Conservation (phyloP, 2,113 vertebrate species). For the Salminus brasiliensis region DNA sequence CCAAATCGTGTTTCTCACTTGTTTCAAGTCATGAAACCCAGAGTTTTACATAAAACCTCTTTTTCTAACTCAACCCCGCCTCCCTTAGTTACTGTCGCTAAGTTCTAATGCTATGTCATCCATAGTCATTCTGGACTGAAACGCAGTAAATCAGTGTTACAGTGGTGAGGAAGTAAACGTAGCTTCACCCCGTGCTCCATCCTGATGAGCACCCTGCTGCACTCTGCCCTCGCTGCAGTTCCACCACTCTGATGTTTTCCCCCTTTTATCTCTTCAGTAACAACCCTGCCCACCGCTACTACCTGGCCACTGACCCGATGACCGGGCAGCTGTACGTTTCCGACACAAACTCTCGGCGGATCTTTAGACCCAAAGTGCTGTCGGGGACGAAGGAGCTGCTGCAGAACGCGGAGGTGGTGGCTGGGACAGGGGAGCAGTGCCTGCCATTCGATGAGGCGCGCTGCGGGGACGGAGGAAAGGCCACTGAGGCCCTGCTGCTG, state of each 20-base stretch:
- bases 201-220: neutral
- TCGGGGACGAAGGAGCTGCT: slow-evolving; percentile 89
- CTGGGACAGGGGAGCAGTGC: slow-evolving; percentile 95
- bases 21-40: too few species aligned
- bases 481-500: slow-evolving; percentile 92
- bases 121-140: too few species aligned
- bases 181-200: too few species aligned
- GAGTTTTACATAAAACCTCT: too few species aligned
- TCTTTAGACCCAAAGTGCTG: slow-evolving; percentile 92
- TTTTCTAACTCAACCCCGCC: too few species aligned
- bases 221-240: neutral
- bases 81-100: too few species aligned
- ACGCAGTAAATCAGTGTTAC: too few species aligned
- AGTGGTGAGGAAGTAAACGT: too few species aligned
- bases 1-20: too few species aligned
- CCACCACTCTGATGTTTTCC: neutral
- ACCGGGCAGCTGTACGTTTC: slow-evolving; percentile 94
- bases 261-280: slow-evolving; percentile 78
- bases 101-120: too few species aligned
- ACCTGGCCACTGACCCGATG: slow-evolving; percentile 92
- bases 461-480: slow-evolving; percentile 96
- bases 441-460: slow-evolving; percentile 94
- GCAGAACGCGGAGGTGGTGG: slow-evolving; percentile 90
- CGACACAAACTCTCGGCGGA: slow-evolving; percentile 92
- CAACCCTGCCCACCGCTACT: slow-evolving; percentile 97